Conservation (phyloP, 2,888 invertebrate genomes). For the Sturmia bella region DNA sequence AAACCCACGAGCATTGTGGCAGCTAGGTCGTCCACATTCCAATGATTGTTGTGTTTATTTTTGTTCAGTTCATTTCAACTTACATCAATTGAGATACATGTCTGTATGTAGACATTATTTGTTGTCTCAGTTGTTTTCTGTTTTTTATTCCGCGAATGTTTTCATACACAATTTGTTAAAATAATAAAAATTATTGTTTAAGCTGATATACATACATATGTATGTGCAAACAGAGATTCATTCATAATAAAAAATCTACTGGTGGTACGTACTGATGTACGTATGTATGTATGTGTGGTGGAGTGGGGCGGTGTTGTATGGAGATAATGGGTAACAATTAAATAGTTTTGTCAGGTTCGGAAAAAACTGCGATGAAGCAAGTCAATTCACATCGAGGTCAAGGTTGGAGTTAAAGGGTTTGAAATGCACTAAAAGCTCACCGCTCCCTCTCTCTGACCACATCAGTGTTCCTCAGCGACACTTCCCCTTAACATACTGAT, state of each 20-base stretch:
- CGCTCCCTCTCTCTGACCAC: too few species aligned
- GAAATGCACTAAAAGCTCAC: too few species aligned
- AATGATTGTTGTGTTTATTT: constrained; percentile 53
- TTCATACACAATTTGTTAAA: constrained; percentile 36
- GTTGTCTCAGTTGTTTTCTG: constrained; percentile 13
- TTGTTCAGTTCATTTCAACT: constrained; percentile 20
- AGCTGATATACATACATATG: constrained; percentile 24
- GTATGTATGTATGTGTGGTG: background rate
- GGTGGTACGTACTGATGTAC: too few species aligned
- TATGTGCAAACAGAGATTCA: too few species aligned
- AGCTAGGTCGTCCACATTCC: constrained; percentile 67
- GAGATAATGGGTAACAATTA: constrained; percentile 11
- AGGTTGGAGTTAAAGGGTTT: too few species aligned
- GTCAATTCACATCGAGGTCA: too few species aligned
- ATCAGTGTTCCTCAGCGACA: too few species aligned
- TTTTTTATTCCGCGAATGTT: constrained; percentile 14
- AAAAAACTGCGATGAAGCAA: too few species aligned
- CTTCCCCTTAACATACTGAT: too few species aligned
- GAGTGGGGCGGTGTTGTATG: background rate
- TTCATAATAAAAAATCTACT: too few species aligned
- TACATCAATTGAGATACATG: constrained; percentile 1
- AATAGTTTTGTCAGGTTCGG: too few species aligned
- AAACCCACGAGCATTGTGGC: constrained; percentile 37
- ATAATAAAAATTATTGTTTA: constrained; percentile 26
- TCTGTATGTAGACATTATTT: constrained; percentile 4